These are phyloP conservation scores for Acrobasis consociella DNA, from an alignment of 2,888 invertebrate genomes.

Conservation along the genomic window DNA sequence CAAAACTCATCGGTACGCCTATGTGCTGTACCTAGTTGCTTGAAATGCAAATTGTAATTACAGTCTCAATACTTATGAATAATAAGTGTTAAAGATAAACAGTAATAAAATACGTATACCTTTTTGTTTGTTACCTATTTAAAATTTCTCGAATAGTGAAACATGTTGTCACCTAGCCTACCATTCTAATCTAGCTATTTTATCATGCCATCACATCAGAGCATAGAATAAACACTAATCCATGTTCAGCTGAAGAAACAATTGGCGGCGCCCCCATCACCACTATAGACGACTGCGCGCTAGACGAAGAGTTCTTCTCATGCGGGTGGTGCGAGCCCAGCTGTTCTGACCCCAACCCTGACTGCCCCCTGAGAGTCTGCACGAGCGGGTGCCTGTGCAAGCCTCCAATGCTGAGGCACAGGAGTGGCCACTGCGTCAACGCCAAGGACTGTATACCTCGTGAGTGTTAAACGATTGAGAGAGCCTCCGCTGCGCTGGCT, in stretches of 20 bases:
- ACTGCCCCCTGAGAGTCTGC: conserved; percentile 52
- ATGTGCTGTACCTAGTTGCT: too few species aligned
- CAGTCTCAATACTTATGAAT: too few species aligned
- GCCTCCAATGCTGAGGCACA: conserved; percentile 60
- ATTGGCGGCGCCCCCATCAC: conserved; percentile 37
- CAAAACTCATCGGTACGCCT: too few species aligned
- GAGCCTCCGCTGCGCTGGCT: too few species aligned
- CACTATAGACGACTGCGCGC: conserved; percentile 59
- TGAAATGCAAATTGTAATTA: too few species aligned
- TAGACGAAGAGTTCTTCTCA: conserved; percentile 59
- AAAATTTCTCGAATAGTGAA: too few species aligned
- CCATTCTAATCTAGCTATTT: neutral
- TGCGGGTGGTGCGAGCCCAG: conserved; percentile 71
- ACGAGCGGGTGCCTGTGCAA: conserved; percentile 63
- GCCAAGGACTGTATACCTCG: conserved; percentile 44
- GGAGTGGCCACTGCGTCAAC: conserved; percentile 58
- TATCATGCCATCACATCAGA: neutral
- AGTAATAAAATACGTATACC: too few species aligned
- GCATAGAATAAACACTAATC: neutral
- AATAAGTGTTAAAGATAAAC: too few species aligned
- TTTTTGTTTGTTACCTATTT: too few species aligned
- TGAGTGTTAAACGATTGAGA: too few species aligned
- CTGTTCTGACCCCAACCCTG: conserved; percentile 54
- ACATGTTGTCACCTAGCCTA: neutral
- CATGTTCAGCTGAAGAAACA: conserved; percentile 38